Percentiles rank a stretch among this genome's conserved stretches.
Evolutionary conservation across 2,888 invertebrate species (phyloP).

Genomic region (Calliphora vomitoria): DNA sequence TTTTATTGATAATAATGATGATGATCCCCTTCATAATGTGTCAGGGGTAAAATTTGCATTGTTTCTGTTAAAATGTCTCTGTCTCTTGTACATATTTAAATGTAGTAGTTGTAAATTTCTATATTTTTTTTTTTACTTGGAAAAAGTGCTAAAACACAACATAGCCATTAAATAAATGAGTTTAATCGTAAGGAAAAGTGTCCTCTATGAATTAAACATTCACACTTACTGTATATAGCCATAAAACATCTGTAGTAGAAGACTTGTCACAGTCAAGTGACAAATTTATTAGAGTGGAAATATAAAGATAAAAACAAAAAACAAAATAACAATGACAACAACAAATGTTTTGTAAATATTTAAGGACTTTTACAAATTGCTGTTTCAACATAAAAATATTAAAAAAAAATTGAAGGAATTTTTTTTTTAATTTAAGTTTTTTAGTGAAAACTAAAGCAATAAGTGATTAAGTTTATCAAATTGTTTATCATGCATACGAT

Average conservation of each 20-base stretch:
- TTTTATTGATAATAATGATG: conserved; percentile 30
- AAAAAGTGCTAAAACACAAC: too few species aligned
- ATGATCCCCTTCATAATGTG: conserved; percentile 36
- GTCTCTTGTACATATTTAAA: too few species aligned
- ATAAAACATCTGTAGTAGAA: not conserved
- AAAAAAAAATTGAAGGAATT: not conserved
- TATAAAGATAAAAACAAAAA: conserved; percentile 11
- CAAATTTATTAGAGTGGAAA: conserved; percentile 68
- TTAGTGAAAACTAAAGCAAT: too few species aligned
- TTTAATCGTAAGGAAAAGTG: conserved; percentile 52
- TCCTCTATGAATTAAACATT: conserved; percentile 34
- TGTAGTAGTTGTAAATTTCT: not conserved
- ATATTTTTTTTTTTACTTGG: not conserved
- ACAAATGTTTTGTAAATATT: not conserved
- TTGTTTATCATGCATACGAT: too few species aligned
- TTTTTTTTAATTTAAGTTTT: too few species aligned
- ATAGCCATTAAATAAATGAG: conserved; percentile 37
- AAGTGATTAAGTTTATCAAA: too few species aligned
- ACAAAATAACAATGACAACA: not conserved
- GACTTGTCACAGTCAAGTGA: conserved; percentile 15
- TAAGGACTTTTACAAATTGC: conserved; percentile 17
- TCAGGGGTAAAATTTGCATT: not conserved
- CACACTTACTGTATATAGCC: not conserved
- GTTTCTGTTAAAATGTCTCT: not conserved
- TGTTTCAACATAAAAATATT: not conserved